Evolutionary conservation across 2,113 vertebrate genomes (phyloP), one percentile per base, ranked within the genome.

Genomic region (Telmatochromis sp.): DNA sequence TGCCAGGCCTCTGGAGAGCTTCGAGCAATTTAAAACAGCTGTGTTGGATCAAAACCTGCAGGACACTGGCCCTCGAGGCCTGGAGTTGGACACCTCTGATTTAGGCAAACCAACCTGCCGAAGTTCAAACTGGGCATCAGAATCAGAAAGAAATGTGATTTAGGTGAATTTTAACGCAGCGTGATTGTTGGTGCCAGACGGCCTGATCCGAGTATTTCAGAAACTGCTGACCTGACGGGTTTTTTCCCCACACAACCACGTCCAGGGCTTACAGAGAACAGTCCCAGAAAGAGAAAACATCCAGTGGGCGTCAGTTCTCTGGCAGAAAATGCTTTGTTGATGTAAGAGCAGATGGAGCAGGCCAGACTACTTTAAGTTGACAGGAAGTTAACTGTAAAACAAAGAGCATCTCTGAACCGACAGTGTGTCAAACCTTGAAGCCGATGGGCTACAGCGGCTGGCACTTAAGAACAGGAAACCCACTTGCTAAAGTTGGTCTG

Each of bases 271-370:
- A 15, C 65, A 42, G 37, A 42, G 35, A 70, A 23, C 37, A 1
- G n/a, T 70, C 65, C 13, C 15, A 73, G 21, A 26, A 42, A 45
- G 65, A 45, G 21, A 73, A 73, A 73, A 26, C 42, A 73, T 73
- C 21, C 68, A 73, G 37, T 26, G 21, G n/a, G 68, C 40, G 13
- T 26, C 40, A 42, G 68, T 73, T 73, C 40, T 45, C 68, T 73
- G 37, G 21, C 3, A 23, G 2, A 70, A 70, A 45, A 26, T 0
- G n/a, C 63, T 13, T 42, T 70, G 37, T 70, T 70, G 37, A 45
- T 45, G 65, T 15, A 23, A 70, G 65, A 73, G 65, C 3, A 45
- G 37, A 73, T 23, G 21, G 37, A 9, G 5, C 37, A 9, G 37
- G 37, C 13, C 65, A 6, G 21, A 45, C 37, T 73, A 23, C 37